Evolutionary conservation across 2,888 invertebrate genomes (phyloP).

Genomic region (Panzeria rudis): DNA sequence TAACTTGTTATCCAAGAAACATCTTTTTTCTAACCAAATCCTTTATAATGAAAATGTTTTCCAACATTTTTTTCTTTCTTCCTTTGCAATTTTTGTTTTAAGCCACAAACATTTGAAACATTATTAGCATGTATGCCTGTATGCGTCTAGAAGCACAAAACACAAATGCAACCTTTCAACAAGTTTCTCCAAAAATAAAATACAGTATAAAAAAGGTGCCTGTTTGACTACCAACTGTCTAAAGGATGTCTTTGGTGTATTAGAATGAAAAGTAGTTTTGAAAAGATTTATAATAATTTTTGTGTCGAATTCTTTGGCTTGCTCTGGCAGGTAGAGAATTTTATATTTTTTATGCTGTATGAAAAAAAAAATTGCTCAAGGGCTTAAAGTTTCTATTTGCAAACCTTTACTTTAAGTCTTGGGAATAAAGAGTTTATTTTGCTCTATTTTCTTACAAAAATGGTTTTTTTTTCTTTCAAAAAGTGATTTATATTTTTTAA

Average conservation of each 20-base stretch:
- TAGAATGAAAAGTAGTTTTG: slow-evolving; percentile 55
- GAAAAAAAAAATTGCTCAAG: slow-evolving; percentile 7
- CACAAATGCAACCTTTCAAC: slow-evolving; percentile 55
- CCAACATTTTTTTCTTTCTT: neutral
- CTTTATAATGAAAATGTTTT: slow-evolving; percentile 52
- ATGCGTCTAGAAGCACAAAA: slow-evolving; percentile 27
- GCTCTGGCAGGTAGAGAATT: slow-evolving; percentile 19
- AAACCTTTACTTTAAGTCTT: slow-evolving; percentile 2
- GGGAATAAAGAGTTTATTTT: neutral
- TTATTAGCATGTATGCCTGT: slow-evolving; percentile 45
- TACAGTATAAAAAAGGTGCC: neutral
- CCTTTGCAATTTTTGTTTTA: neutral
- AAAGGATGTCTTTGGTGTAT: slow-evolving; percentile 46
- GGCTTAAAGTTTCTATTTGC: slow-evolving; percentile 48
- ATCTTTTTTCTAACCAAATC: slow-evolving; percentile 2
- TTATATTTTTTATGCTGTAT: neutral
- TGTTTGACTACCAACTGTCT: slow-evolving; percentile 50
- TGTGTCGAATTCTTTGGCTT: neutral
- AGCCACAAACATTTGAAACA: slow-evolving; percentile 43
- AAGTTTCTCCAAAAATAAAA: slow-evolving; percentile 35
- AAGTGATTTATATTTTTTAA: slow-evolving; percentile 50
- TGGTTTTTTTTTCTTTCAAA: neutral
- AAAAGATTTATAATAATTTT: slow-evolving; percentile 31
- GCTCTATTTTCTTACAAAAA: slow-evolving; percentile 13
- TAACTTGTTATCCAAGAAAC: slow-evolving; percentile 33